Conservation (phyloP, 2,113 vertebrate genomes). For the Pseudorhombus dupliciocellatus region DNA sequence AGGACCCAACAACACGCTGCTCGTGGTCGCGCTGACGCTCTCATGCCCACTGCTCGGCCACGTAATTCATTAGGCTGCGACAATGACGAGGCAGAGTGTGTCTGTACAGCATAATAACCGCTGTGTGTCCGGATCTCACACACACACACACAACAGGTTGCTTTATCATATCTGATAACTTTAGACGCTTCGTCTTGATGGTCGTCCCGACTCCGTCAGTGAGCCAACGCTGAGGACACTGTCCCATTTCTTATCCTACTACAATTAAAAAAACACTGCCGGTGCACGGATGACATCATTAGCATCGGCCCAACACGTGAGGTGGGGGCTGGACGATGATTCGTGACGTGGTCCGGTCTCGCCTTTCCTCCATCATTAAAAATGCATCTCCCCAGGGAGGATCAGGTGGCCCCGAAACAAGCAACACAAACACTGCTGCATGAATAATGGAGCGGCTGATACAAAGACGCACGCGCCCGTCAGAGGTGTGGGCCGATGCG, state of each 20-base stretch:
- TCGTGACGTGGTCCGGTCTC: constrained; percentile 55
- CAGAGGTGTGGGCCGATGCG: constrained; percentile 4
- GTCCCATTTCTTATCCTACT: constrained; percentile 18
- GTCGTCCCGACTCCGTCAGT: constrained; percentile 10
- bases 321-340: constrained; percentile 14
- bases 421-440: constrained; percentile 71
- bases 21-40: constrained; percentile 41
- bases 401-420: constrained; percentile 72
- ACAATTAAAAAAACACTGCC: constrained; percentile 12
- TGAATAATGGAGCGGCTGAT: constrained; percentile 70
- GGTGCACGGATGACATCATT: constrained; percentile 29
- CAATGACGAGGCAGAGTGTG: constrained; percentile 51
- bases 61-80: constrained; percentile 49
- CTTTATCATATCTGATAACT: background rate
- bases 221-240: constrained; percentile 53
- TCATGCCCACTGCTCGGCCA: constrained; percentile 45
- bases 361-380: constrained; percentile 73
- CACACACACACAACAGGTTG: background rate
- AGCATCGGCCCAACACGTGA: constrained; percentile 12
- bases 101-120: constrained; percentile 25
- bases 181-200: constrained; percentile 8
- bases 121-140: constrained; percentile 22
- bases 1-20: constrained; percentile 49
- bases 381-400: constrained; percentile 68
- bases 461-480: background rate